A percentile compares a stretch with the other conserved stretches of the same genome.
Evolutionary conservation across 2,888 invertebrate species (phyloP).

Genomic region (Prosapia bicincta): DNA sequence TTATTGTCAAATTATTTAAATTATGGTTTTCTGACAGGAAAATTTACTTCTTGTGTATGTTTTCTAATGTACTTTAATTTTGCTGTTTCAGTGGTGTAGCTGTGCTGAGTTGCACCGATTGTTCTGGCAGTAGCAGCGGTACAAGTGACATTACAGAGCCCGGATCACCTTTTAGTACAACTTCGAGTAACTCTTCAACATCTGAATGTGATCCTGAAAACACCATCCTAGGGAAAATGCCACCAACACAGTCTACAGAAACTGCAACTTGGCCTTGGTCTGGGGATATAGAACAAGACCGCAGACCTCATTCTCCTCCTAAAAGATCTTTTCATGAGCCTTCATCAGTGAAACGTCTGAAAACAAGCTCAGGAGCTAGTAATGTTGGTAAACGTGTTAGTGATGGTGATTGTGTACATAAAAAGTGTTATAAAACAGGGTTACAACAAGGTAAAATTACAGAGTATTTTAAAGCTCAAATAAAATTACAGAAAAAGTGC

Average conservation of each 20-base stretch:
- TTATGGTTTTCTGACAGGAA: too few relatives aligned
- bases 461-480: slow-evolving; percentile 80
- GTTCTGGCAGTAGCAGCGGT: slow-evolving; percentile 56
- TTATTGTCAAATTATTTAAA: too few relatives aligned
- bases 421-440: slow-evolving; percentile 9
- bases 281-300: slow-evolving; percentile 7
- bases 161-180: slow-evolving; percentile 76
- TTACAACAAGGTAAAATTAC: slow-evolving; percentile 72
- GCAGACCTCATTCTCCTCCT: slow-evolving; percentile 7
- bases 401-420: neutral
- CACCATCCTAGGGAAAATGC: slow-evolving; percentile 45
- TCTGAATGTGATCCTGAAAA: slow-evolving; percentile 39
- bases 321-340: neutral
- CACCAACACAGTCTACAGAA: slow-evolving; percentile 37
- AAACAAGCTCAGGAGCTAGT: neutral
- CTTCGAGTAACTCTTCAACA: slow-evolving; percentile 35
- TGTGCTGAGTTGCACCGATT: slow-evolving; percentile 66
- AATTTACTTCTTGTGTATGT: too few relatives aligned
- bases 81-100: slow-evolving; percentile 74
- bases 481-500: slow-evolving; percentile 51
- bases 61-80: too few relatives aligned
- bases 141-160: slow-evolving; percentile 84
- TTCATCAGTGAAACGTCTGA: neutral
- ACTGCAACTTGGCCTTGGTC: slow-evolving; percentile 31
- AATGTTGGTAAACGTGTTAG: neutral